These are phyloP conservation scores for Apodemia mormo DNA, from an alignment of 2,888 invertebrate species.

Conservation along the genomic window DNA sequence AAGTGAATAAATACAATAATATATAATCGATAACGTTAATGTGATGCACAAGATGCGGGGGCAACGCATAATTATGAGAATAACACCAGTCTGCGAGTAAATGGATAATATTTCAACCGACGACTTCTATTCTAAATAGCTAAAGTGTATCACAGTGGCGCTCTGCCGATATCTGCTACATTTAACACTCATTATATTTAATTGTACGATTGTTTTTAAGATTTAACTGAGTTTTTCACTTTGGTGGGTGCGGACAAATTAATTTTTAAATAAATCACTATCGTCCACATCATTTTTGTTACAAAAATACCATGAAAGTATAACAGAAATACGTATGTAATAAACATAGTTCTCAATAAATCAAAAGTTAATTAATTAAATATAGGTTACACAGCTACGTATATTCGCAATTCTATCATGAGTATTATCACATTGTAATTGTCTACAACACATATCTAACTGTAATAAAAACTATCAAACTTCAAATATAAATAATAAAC, in stretches of 20 bases:
- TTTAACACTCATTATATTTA: constrained; percentile 44
- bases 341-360: background rate
- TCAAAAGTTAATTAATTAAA: background rate
- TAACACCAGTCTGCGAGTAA: constrained; percentile 54
- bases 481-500: background rate
- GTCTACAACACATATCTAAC: constrained; percentile 43
- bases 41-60: constrained; percentile 57
- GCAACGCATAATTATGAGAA: constrained; percentile 51
- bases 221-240: background rate
- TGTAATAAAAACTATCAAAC: constrained; percentile 36
- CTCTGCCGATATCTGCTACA: constrained; percentile 55
- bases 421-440: constrained; percentile 49
- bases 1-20: constrained; percentile 79
- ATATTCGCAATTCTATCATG: no score
- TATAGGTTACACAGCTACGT: no score
- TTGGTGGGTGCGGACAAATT: no score
- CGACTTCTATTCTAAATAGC: constrained; percentile 62
- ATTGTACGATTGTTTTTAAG: constrained; percentile 28
- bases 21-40: constrained; percentile 63
- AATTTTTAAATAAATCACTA: no score
- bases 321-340: no score
- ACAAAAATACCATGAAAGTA: no score
- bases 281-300: no score
- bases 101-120: constrained; percentile 48
- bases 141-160: constrained; percentile 74